Evolutionary conservation across 2,113 vertebrate genomes (phyloP), one percentile per base, ranked within the genome.

Genomic region (Sigmodon hispidus): DNA sequence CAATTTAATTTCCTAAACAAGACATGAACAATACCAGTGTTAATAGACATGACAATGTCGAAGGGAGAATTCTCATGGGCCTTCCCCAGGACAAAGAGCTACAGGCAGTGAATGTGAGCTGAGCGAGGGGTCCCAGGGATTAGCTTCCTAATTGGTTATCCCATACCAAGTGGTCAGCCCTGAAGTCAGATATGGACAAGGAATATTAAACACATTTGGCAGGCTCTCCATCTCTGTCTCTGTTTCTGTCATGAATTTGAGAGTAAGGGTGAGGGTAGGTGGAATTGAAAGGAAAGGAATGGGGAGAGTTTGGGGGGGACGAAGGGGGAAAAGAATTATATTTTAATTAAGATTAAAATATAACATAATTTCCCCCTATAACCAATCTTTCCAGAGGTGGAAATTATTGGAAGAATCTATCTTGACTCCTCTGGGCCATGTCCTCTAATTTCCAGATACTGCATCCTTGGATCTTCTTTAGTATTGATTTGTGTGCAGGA

Each of bases 371-470:
- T 70, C 61, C n/a, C 26, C 9, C 34, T 69, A 40, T 88, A 79
- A 76, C 40, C 29, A 24, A 5, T 93, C n/a, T 93, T 88, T 75
- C 59, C n/a, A 93, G 45, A 17, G 69, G 87, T 85, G 11, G 63
- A 93, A 87, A 67, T 67, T 79, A 70, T 17, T 63, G 70, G 50
- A 48, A 15, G 7, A n/a, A 61, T 91, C 92, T 95, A 15, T 52
- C 77, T 79, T 85, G 75, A 7, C 26, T 80, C 50, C 88, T 95
- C 50, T 96, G 48, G 63, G 93, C 16, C 87, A 57, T 88, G 94
- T 90, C 52, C n/a, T 85, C 83, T 94, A 40, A 93, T 94, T 90
- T 96, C 87, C 90, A 40, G 55, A 95, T 90, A 87, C 83, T 43
- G 73, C 11, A 65, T 29, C 63, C 40, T 90, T 90, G 34, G 79